Base-by-base conservation (phyloP, 2,797 vertebrate genomes). In the Hylomyscus alleni region DNA sequence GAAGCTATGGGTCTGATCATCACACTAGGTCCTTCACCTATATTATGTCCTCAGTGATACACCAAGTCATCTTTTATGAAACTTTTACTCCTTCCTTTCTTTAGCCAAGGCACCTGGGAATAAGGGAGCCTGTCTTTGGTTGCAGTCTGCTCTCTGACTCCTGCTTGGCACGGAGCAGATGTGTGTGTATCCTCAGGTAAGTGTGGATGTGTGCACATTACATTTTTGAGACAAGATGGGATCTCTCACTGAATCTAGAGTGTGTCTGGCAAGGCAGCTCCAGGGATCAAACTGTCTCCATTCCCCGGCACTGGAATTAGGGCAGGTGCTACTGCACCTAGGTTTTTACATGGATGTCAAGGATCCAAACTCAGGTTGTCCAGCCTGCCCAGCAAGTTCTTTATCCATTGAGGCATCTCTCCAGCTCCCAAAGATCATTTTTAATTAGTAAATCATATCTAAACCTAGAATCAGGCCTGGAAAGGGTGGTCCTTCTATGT, bases 381-480 rank as follows among this genome's bases (percentile, higher is more conserved):
- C 26, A 10, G 65, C 34, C 22, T 86, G 20, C 4, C 8, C 8
- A 24, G 24, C 34, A 37, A 54, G 47, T 13, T 22, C 34, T 17
- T 26, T 86, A 72, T 26, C 47, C 50, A 40, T 24, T 31, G 50
- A 72, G n/a, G 5, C 8, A 19, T 73, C 24, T 7, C 24, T 67
- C 67, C 24, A 88, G 24, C 14, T n/a, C 50, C 67, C 20, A 60
- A 93, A 83, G 24, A 31, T 82, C 37, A 22, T 88, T 90, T 72
- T 90, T 58, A 47, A 87, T 78, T 67, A 52, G 40, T 47, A 91
- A 91, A 14, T 87, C 19, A 56, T 83, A 67, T 82, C 40, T 85
- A 78, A 90, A 93, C 52, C 4, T 15, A 44, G 60, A 69, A 54
- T 69, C 29, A 31, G 5, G 31, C 56, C 19, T 78, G 75, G 54